A percentile compares a stretch with the other conserved stretches of the same genome.
Conservation (phyloP, 1,140 invertebrate genomes). For the Temnothorax curvispinosus region DNA sequence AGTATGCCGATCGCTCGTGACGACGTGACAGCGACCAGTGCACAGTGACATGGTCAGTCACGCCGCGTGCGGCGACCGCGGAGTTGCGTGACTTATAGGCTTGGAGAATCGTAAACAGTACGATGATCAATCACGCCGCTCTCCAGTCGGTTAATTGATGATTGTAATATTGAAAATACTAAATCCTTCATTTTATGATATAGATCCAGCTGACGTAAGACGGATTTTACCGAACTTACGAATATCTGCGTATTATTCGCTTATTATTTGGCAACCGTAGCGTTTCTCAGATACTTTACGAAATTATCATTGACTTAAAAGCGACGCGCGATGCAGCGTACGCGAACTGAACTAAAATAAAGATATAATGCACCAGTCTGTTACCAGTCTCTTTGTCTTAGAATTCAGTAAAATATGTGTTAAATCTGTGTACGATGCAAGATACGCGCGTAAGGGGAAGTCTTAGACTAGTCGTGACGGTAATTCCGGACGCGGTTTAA, state of each 20-base stretch:
- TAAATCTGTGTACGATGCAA: slow-evolving; percentile 15
- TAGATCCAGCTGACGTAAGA: not conserved
- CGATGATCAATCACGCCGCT: slow-evolving; percentile 17
- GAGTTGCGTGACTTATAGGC: slow-evolving; percentile 5
- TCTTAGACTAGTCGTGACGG: slow-evolving; percentile 52
- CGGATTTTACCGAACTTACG: not conserved
- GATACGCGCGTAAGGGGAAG: slow-evolving; percentile 9
- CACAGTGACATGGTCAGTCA: slow-evolving; percentile 10
- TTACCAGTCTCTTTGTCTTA: not conserved
- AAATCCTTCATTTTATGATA: not conserved
- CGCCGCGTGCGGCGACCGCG: not conserved
- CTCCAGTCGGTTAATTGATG: slow-evolving; percentile 22
- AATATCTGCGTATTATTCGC: not conserved
- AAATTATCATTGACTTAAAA: not conserved
- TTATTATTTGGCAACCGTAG: not conserved
- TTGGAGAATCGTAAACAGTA: not conserved
- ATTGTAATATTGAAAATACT: not conserved
- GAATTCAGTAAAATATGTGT: not conserved
- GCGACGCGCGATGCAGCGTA: not conserved
- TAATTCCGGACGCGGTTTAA: slow-evolving; percentile 69
- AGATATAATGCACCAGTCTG: not conserved
- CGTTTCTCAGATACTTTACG: not conserved
- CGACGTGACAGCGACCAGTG: not conserved
- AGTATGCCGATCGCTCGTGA: not conserved
- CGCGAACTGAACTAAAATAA: not conserved